A percentile compares a stretch with the other conserved stretches of the same genome.
Evolutionary conservation across 1,140 invertebrate species (phyloP).

Genomic region (Drosophila kikkawai): DNA sequence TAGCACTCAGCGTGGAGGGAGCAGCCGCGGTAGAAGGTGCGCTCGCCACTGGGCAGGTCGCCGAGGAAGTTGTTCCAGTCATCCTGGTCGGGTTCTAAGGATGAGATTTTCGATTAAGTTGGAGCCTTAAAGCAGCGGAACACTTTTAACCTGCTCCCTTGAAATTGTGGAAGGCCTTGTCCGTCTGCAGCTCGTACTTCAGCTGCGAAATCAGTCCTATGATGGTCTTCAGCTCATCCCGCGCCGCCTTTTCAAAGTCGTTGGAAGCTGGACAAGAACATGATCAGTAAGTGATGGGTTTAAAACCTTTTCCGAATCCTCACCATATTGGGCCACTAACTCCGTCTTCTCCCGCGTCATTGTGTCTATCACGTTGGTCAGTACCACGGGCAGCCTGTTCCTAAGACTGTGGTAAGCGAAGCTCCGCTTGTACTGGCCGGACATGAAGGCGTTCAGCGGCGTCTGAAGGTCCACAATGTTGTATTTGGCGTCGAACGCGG

Average conservation of each 20-base stretch:
- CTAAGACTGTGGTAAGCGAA: conserved; percentile 94
- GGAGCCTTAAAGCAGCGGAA: neutral
- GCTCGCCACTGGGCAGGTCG: conserved; percentile 71
- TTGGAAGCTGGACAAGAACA: conserved; percentile 22
- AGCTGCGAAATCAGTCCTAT: conserved; percentile 93
- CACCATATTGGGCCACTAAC: conserved; percentile 88
- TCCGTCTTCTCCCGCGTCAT: conserved; percentile 90
- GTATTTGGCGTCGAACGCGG: conserved; percentile 79
- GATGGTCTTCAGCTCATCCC: conserved; percentile 91
- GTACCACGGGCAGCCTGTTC: conserved; percentile 94
- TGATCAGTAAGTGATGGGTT: neutral
- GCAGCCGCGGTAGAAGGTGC: conserved; percentile 91
- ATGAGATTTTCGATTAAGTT: neutral
- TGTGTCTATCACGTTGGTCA: conserved; percentile 95
- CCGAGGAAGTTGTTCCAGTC: conserved; percentile 86
- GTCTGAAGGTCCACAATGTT: conserved; percentile 74
- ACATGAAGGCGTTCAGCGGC: conserved; percentile 63
- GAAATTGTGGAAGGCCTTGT: conserved; percentile 90
- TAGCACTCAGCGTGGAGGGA: conserved; percentile 98
- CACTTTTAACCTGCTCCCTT: conserved; percentile 71
- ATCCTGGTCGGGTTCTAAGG: conserved; percentile 80
- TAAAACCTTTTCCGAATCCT: conserved; percentile 50
- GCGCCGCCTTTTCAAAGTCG: conserved; percentile 85
- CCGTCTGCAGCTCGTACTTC: conserved; percentile 96
- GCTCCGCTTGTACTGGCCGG: conserved; percentile 87